Conservation (phyloP, 2,888 invertebrate genomes). For the Heliothis peltigera region DNA sequence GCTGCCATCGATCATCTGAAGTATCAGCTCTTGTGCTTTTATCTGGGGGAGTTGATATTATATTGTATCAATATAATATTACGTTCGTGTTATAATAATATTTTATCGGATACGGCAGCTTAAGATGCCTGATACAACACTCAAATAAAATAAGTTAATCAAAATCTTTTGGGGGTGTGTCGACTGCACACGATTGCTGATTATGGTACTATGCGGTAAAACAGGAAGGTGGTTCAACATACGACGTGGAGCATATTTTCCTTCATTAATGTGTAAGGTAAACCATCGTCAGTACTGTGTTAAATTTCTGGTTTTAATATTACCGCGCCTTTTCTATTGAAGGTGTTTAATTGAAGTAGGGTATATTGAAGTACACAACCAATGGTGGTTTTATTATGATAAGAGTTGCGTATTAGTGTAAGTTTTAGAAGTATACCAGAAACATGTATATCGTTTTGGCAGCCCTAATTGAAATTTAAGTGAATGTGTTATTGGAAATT, state of each 20-base stretch:
- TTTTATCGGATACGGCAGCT: constrained; percentile 3
- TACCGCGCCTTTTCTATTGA: constrained; percentile 5
- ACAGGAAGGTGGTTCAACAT: constrained; percentile 25
- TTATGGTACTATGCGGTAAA: constrained; percentile 15
- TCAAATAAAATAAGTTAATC: constrained; percentile 31
- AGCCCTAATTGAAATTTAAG: constrained; percentile 80
- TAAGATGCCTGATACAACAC: constrained; percentile 22
- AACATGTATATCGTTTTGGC: constrained; percentile 84
- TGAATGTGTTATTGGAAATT: constrained; percentile 55
- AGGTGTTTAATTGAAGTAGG: constrained; percentile 16
- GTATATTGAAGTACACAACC: constrained; percentile 28
- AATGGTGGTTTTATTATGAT: constrained; percentile 32
- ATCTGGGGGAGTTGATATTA: constrained; percentile 11
- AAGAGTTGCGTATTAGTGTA: constrained; percentile 49
- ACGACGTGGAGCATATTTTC: constrained; percentile 11
- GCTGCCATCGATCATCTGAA: background rate
- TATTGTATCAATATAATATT: constrained; percentile 6
- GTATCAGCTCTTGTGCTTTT: constrained; percentile 9
- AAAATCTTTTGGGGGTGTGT: constrained; percentile 28
- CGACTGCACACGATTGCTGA: constrained; percentile 25
- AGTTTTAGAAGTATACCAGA: constrained; percentile 65
- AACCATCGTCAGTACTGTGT: constrained; percentile 10
- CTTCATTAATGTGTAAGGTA: constrained; percentile 8
- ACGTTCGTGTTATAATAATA: background rate
- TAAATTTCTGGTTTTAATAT: constrained; percentile 17